phyloP scores from a whole-genome alignment of 2,797 vertebrate genomes.

The Malacoctenus gilli region DNA sequence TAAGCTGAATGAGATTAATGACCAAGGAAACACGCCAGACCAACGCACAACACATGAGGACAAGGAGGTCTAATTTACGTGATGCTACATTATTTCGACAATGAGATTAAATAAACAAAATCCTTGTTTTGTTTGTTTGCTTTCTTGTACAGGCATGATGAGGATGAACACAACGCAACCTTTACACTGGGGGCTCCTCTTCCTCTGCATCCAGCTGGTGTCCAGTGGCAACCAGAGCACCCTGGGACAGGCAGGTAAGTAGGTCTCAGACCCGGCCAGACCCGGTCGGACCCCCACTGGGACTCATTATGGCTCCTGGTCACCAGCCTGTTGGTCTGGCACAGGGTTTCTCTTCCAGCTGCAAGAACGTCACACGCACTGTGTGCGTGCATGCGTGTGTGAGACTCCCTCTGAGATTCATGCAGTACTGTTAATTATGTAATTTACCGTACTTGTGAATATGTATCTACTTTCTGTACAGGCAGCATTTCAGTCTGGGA shows the following conservation, averaged over 20 bases:
- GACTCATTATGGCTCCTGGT: conserved; percentile 77
- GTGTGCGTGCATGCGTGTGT: no score
- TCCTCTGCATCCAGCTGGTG: conserved; percentile 73
- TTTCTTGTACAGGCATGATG: conserved; percentile 38
- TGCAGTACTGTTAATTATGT: no score
- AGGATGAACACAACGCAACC: conserved; percentile 7
- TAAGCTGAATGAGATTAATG: conserved; percentile 5
- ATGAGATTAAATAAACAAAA: no score
- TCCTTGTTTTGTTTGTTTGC: conserved; percentile 13
- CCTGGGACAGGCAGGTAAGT: conserved; percentile 75
- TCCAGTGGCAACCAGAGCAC: conserved; percentile 83
- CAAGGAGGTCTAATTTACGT: no score
- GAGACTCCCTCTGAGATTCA: no score
- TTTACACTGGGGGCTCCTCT: conserved; percentile 60
- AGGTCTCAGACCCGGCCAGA: conserved; percentile 54
- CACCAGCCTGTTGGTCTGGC: conserved; percentile 44
- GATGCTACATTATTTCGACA: no score
- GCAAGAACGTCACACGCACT: no score
- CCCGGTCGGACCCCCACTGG: conserved; percentile 50
- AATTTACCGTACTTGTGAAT: no score
- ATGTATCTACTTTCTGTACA: no score
- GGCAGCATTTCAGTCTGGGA: no score
- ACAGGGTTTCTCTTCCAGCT: no score
- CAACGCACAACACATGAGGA: no score
- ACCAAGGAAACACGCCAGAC: conserved; percentile 15